Evolutionary conservation across 2,113 vertebrate genomes (phyloP), one percentile per base, ranked within the genome.

Genomic region (Kryptolebias marmoratus): DNA sequence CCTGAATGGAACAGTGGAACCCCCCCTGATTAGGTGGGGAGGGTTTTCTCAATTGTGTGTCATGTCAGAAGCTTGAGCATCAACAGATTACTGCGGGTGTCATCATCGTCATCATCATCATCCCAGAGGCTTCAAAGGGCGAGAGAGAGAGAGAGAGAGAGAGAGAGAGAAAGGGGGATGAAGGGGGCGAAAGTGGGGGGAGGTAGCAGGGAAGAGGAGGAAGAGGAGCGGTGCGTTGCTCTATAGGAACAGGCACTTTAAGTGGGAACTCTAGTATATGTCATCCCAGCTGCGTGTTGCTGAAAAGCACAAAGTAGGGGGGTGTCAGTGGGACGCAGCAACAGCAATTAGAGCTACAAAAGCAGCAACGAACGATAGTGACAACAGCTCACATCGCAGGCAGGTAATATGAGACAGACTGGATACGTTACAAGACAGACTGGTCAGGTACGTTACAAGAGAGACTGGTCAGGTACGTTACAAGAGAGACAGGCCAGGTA

Each of bases 21-120:
- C 79, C 4, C 65, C 71, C 79, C 3, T 63, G 80, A 81, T 85
- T 85, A 73, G 75, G 68, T 74, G 30, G 27, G 64, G 70, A 73
- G 72, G 67, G 68, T 52, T 60, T 83, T 79, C 79, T 84, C 74
- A 61, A 86, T 77, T 65, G 85, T 76, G 83, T 82, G 82, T 85
- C 83, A 80, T 81, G 79, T 90, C 87, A 80, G 79, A 48, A 79
- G 83, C 88, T 36, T 39, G 71, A 79, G 82, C 87, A 80, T 86
- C 83, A 80, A 75, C 68, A 68, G 88, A 90, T 92, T 92, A 89
- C 88, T 45, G 75, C 48, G 85, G 75, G 86, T 91, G 91, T 92
- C 89, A 92, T 92, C 91, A 90, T 92, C 90, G 77, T 83, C 82
- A 92, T 92, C 90, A 91, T 91, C 90, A 87, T 90, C 90, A 84